phyloP scores from a whole-genome alignment of 2,113 vertebrate genomes.

The Elachura formosa region DNA sequence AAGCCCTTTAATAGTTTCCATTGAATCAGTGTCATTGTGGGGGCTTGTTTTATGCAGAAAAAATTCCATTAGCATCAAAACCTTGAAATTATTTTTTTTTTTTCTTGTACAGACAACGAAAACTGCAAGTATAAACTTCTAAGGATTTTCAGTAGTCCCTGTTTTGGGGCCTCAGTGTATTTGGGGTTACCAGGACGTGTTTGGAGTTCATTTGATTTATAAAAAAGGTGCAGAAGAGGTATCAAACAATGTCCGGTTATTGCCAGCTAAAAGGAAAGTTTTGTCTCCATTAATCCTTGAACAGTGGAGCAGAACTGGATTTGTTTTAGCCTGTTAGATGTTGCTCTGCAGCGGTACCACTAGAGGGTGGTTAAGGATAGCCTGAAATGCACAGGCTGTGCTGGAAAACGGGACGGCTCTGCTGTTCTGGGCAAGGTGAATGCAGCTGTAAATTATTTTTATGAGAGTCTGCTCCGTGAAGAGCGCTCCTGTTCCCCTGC shows the following conservation, averaged over 20 bases:
- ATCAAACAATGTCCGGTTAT: not conserved
- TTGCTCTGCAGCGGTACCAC: conserved; percentile 27
- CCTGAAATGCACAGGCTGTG: not conserved
- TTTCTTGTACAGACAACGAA: not conserved
- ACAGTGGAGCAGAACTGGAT: not conserved
- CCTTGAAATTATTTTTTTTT: not conserved
- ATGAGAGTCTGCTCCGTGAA: not conserved
- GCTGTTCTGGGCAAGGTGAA: not conserved
- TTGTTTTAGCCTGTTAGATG: not conserved
- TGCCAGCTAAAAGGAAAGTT: not conserved
- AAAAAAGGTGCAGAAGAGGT: fast-evolving
- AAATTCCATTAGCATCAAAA: not conserved
- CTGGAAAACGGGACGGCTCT: not conserved
- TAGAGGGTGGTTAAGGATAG: conserved; percentile 50
- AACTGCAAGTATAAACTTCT: not conserved
- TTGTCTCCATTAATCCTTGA: not conserved
- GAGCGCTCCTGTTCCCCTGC: not conserved
- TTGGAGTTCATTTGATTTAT: not conserved
- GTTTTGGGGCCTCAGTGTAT: not conserved
- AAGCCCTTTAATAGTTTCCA: not conserved
- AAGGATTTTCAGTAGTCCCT: not conserved
- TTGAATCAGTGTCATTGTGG: not conserved
- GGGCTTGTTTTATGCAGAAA: not conserved
- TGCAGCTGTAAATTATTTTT: not conserved
- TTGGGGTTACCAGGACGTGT: not conserved